Conservation (phyloP, 1,140 invertebrate genomes). For the Drosophila sp. region DNA sequence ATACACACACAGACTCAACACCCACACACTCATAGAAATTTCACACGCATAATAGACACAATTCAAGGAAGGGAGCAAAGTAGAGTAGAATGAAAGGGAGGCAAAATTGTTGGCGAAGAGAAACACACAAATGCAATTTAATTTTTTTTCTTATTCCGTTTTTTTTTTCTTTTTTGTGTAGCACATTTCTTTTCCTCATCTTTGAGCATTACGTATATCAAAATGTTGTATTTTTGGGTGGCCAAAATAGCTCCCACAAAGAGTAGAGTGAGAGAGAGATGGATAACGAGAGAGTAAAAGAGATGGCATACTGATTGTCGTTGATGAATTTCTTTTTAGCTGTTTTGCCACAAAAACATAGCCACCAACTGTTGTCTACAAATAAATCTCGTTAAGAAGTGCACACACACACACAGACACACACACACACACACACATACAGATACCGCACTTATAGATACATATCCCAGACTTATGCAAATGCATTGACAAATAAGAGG, state of each 20-base stretch:
- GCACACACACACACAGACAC: slow-evolving; percentile 31
- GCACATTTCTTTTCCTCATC: slow-evolving; percentile 49
- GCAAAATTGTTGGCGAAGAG: slow-evolving; percentile 34
- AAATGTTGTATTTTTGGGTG: slow-evolving; percentile 77
- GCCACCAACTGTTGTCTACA: slow-evolving; percentile 79
- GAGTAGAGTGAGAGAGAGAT: slow-evolving; percentile 1
- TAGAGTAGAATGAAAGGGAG: background rate
- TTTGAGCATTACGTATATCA: slow-evolving; percentile 60
- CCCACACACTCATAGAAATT: slow-evolving; percentile 33
- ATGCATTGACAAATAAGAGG: slow-evolving; percentile 2
- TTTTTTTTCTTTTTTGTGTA: slow-evolving; percentile 21
- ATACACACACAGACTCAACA: slow-evolving; percentile 7
- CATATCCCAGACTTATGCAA: slow-evolving; percentile 22
- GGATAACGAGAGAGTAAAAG: background rate
- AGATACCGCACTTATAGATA: slow-evolving; percentile 35
- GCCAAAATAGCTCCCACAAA: slow-evolving; percentile 65
- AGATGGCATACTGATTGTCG: slow-evolving; percentile 47
- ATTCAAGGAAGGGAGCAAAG: slow-evolving; percentile 11
- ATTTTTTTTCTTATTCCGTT: slow-evolving; percentile 56
- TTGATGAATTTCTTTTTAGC: slow-evolving; percentile 71
- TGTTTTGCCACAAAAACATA: slow-evolving; percentile 73
- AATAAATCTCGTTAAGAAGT: slow-evolving; percentile 78
- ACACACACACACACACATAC: slow-evolving; percentile 36
- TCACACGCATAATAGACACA: slow-evolving; percentile 74
- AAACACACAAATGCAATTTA: slow-evolving; percentile 81